Conservation (phyloP, 2,113 vertebrate species). For the Tonatia bakeri region DNA sequence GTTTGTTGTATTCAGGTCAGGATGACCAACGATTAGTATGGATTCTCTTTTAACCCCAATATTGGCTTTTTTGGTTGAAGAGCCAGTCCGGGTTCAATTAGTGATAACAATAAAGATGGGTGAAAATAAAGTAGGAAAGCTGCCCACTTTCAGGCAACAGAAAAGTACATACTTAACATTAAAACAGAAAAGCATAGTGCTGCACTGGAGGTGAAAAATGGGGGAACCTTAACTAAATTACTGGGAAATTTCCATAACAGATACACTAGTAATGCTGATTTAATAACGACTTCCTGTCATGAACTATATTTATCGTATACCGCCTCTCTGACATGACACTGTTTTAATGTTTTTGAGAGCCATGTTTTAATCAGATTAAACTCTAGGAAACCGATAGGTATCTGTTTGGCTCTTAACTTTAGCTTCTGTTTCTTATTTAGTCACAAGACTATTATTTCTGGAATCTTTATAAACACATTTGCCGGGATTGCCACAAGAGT, state of each 20-base stretch:
- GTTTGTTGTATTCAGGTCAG: background rate
- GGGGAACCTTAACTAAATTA: constrained; percentile 79
- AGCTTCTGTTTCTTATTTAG: constrained; percentile 87
- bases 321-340: constrained; percentile 79
- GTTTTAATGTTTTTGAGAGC: constrained; percentile 81
- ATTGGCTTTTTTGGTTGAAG: constrained; percentile 60
- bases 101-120: constrained; percentile 60
- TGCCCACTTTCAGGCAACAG: constrained; percentile 72
- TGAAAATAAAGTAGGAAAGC: constrained; percentile 69
- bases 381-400: constrained; percentile 84
- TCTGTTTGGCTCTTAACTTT: constrained; percentile 83
- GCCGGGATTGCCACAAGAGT: constrained; percentile 80
- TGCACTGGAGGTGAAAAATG: constrained; percentile 57
- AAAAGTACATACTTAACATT: constrained; percentile 61
- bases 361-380: constrained; percentile 88
- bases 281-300: constrained; percentile 83
- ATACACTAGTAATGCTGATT: constrained; percentile 78
- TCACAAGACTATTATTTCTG: constrained; percentile 85
- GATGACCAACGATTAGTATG: background rate
- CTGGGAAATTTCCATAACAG: constrained; percentile 83
- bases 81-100: constrained; percentile 66
- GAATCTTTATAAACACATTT: constrained; percentile 82
- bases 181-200: constrained; percentile 46
- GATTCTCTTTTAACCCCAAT: constrained; percentile 61
- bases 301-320: constrained; percentile 82